phyloP scores from a whole-genome alignment of 1,140 invertebrate genomes.

The Dendroctonus valens region DNA sequence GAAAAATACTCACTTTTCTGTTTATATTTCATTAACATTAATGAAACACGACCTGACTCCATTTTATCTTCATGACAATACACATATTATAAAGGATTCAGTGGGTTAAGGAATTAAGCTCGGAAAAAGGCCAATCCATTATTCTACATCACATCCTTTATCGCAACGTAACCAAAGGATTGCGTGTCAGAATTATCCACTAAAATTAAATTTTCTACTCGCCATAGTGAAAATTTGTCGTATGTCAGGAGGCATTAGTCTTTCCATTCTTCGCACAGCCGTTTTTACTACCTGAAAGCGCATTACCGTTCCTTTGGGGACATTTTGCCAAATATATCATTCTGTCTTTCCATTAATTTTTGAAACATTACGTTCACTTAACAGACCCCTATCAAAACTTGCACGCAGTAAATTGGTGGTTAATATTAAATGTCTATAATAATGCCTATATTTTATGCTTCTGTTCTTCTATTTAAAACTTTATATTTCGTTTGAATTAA shows the following conservation, averaged over 20 bases:
- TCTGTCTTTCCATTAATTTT: constrained; percentile 10
- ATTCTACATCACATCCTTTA: constrained; percentile 1
- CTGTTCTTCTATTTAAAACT: too few relatives aligned
- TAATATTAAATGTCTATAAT: not conserved
- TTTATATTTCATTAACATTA: not conserved
- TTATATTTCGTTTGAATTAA: too few relatives aligned
- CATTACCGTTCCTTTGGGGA: not conserved
- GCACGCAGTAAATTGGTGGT: not conserved
- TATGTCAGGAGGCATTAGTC: constrained; percentile 5
- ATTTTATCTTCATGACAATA: constrained; percentile 1
- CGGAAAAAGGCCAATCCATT: not conserved
- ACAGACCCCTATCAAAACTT: constrained; percentile 11
- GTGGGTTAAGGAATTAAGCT: too few relatives aligned
- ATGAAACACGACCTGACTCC: too few relatives aligned
- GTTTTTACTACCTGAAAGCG: constrained; percentile 16
- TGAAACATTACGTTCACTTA: constrained; percentile 9
- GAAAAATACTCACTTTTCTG: not conserved
- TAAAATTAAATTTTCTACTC: constrained; percentile 18
- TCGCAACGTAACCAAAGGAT: not conserved
- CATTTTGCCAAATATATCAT: constrained; percentile 11
- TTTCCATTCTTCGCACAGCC: constrained; percentile 14
- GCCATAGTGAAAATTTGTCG: constrained; percentile 5
- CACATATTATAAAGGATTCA: not conserved
- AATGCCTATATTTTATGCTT: too few relatives aligned
- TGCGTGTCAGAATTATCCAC: constrained; percentile 1